Conservation (phyloP, 2,113 vertebrate genomes). For the Pantherophis guttatus region DNA sequence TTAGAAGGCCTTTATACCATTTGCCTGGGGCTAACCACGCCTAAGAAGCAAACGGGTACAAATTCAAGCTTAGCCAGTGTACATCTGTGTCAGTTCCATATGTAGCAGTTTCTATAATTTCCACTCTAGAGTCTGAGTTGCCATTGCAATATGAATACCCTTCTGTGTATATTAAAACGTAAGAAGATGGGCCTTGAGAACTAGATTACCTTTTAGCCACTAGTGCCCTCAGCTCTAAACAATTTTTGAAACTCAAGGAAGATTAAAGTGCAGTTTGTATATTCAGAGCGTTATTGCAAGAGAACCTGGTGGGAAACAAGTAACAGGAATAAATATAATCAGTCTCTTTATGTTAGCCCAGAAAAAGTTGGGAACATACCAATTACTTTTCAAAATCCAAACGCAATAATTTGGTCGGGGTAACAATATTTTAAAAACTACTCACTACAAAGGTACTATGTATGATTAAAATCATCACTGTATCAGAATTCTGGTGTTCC, state of each 20-base stretch:
- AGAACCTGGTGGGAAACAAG: neutral
- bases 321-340: neutral
- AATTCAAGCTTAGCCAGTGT: neutral
- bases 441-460: neutral
- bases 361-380: neutral
- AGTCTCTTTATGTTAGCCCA: neutral
- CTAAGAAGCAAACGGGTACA: neutral
- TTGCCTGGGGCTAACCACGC: neutral
- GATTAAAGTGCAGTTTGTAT: neutral
- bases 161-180: neutral
- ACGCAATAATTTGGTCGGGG: neutral
- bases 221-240: neutral
- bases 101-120: neutral
- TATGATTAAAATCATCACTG: neutral
- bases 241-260: neutral
- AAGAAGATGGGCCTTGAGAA: neutral
- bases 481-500: neutral
- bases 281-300: neutral
- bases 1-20: neutral
- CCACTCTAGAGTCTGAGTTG: neutral
- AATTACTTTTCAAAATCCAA: neutral
- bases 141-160: neutral
- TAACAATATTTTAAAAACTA: neutral
- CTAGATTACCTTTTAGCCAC: neutral
- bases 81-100: neutral